Evolutionary conservation across 2,888 invertebrate genomes (phyloP), one percentile per base, ranked within the genome.

Genomic region (Pardosa pseudoannulata): DNA sequence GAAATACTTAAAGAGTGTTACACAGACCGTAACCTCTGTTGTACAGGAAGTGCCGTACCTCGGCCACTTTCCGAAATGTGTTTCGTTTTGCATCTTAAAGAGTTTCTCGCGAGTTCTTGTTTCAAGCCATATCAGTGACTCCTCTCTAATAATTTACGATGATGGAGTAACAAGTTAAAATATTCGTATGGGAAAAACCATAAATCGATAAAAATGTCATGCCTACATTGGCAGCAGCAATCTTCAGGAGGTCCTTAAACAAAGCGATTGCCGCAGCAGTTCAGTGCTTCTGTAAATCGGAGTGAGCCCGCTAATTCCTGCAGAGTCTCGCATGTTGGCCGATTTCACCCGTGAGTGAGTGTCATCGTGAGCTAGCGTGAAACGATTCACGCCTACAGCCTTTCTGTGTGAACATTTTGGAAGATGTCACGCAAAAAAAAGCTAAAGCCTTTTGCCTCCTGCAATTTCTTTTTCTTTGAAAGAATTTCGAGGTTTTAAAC

Each of bases 271-370:
- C 32, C 32, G 36, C 19, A n/a, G 78, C 78, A 85, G 72, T 85
- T 73, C 72, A 85, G 36, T 78, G 78, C 31, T 78, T 85, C 23
- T 70, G 39, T n/a, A 78, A 78, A 73, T 73, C 29, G n/a, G 16
- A 50, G 46, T 64, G 68, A 56, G 41, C 64, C 56, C 67, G 78
- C 73, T 74, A 46, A 50, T 74, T 32, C 46, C 65, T 71, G 41
- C 41, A 41, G 27, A 56, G 56, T 23, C 56, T 73, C 68, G 67
- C 83, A 65, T 85, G 64, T 46, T 50, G 27, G 50, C 41, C 39
- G 65, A 71, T 78, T 78, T 85, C 78, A 71, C 50, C 32, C 75
- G n/a, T 76, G 73, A 67, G 73, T 23, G 83, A 73, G 5, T 70
- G 6, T 19, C 71, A 71, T 5, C 29, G 5, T 41, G 70, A 70